These are phyloP conservation scores for Conomelus anceps DNA, from an alignment of 2,888 invertebrate genomes.

Conservation along the genomic window DNA sequence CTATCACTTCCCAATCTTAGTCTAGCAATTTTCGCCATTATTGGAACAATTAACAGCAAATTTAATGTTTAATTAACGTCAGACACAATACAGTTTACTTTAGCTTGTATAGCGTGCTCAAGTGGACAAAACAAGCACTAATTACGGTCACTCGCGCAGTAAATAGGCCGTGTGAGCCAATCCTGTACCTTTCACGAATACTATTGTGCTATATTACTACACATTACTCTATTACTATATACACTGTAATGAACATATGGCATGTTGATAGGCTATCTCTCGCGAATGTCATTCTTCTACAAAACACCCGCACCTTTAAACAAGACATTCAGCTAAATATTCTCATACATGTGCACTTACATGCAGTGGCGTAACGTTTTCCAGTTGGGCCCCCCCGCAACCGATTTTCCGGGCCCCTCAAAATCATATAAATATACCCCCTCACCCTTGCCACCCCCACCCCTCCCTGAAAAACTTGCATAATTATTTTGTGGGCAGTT, in stretches of 20 bases:
- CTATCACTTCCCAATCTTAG: no score
- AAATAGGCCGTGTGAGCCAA: background rate
- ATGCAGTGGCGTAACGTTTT: no score
- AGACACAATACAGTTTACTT: background rate
- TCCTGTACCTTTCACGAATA: background rate
- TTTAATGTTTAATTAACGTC: background rate
- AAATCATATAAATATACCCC: no score
- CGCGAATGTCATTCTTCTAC: background rate
- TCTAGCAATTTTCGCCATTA: background rate
- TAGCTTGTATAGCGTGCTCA: background rate
- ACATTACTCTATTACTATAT: background rate
- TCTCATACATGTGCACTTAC: background rate
- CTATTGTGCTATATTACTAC: background rate
- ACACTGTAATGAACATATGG: background rate
- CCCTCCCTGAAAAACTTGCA: no score
- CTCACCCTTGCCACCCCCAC: no score
- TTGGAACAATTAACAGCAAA: background rate
- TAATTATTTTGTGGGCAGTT: no score
- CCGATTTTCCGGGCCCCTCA: no score
- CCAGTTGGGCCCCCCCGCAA: no score
- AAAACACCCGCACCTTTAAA: background rate
- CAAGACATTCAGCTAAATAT: background rate
- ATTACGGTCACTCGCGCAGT: background rate
- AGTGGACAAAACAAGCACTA: background rate
- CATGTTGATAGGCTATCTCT: background rate